Conservation (phyloP, 2,888 invertebrate species). For the Oscheius myriophilus region DNA sequence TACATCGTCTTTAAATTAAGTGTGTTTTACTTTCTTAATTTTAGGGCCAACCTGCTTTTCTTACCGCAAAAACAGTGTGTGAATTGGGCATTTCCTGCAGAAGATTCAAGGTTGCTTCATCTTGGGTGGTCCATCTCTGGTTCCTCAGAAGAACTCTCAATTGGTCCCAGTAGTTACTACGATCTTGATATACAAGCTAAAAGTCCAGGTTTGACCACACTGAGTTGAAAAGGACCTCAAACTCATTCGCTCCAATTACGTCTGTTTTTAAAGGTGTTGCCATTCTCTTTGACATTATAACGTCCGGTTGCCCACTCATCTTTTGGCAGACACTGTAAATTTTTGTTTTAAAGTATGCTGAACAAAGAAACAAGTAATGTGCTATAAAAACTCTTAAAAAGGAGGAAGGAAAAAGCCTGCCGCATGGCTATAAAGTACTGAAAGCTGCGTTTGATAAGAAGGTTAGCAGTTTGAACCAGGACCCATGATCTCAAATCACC, state of each 20-base stretch:
- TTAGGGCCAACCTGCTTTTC: slow-evolving; percentile 15
- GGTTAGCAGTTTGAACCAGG: no score
- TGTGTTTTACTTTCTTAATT: background rate
- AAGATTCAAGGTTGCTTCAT: slow-evolving; percentile 8
- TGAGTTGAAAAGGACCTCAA: background rate
- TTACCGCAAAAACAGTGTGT: slow-evolving; percentile 2
- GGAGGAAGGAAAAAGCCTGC: no score
- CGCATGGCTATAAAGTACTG: no score
- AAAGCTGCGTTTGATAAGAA: no score
- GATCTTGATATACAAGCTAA: background rate
- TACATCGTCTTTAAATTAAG: slow-evolving; percentile 3
- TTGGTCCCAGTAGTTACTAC: slow-evolving; percentile 20
- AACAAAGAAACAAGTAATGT: no score
- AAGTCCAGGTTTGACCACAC: background rate
- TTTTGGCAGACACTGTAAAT: no score
- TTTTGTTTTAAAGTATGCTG: no score
- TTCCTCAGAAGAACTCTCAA: background rate
- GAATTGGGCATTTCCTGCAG: slow-evolving; percentile 17
- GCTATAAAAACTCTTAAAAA: no score
- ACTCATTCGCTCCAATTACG: background rate
- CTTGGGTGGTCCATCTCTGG: slow-evolving; percentile 26
- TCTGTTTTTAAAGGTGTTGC: background rate
- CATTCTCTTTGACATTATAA: background rate
- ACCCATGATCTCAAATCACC: no score
- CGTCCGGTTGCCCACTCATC: no score